These are phyloP conservation scores for Malachius bipustulatus DNA, from an alignment of 2,888 invertebrate species.

Conservation along the genomic window DNA sequence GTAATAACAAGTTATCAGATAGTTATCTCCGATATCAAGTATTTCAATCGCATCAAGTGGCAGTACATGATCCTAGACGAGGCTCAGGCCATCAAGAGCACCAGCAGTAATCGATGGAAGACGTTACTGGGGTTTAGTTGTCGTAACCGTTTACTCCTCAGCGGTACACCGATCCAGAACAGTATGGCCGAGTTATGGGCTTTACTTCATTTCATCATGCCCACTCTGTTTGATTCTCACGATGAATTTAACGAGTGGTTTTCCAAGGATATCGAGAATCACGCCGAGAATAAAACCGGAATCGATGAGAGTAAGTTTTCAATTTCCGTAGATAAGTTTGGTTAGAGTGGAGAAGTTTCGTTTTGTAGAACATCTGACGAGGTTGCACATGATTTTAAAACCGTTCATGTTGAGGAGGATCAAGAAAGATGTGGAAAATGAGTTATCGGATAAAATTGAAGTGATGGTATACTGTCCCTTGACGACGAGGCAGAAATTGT, in stretches of 20 bases:
- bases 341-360: too few species aligned
- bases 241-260: constrained; percentile 98
- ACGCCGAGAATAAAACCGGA: constrained; percentile 89
- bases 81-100: constrained; percentile 88
- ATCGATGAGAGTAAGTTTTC: constrained; percentile 80
- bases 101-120: constrained; percentile 85
- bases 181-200: constrained; percentile 97
- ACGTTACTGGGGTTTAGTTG: constrained; percentile 85
- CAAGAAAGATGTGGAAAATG: constrained; percentile 93
- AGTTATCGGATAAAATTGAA: constrained; percentile 90
- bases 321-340: background rate
- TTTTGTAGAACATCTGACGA: constrained; percentile 83
- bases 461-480: constrained; percentile 85
- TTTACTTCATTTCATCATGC: constrained; percentile 89
- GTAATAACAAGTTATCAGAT: constrained; percentile 95
- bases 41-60: constrained; percentile 92
- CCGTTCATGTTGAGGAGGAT: constrained; percentile 92
- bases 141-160: constrained; percentile 69
- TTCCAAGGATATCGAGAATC: constrained; percentile 92
- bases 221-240: constrained; percentile 88
- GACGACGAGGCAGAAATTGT: constrained; percentile 75
- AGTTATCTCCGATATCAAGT: constrained; percentile 90
- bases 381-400: constrained; percentile 88
- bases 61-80: constrained; percentile 95
- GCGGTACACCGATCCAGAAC: constrained; percentile 92